Evolutionary conservation across 2,113 vertebrate species (phyloP).

Genomic region (Caloenas nicobarica): DNA sequence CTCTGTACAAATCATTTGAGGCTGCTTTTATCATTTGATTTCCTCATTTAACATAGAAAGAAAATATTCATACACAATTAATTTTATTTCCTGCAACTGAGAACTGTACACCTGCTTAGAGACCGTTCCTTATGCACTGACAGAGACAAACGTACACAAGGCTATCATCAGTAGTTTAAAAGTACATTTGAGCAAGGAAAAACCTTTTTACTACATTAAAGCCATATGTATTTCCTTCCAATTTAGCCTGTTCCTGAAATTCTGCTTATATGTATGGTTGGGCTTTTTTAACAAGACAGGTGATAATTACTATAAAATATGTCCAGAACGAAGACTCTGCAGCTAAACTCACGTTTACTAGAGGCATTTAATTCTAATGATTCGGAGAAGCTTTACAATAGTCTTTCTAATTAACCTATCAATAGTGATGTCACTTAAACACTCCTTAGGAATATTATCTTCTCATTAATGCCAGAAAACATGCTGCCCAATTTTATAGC

Average conservation of each 20-base stretch:
- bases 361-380: slow-evolving; percentile 58
- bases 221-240: neutral
- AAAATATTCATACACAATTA: slow-evolving; percentile 28
- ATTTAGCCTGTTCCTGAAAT: neutral
- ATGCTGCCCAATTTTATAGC: slow-evolving; percentile 76
- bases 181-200: neutral
- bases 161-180: neutral
- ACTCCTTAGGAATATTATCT: slow-evolving; percentile 74
- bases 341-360: neutral
- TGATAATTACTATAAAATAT: slow-evolving; percentile 40
- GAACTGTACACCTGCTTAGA: slow-evolving; percentile 13
- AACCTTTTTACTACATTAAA: neutral
- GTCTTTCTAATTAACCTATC: slow-evolving; percentile 87
- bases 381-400: slow-evolving; percentile 73
- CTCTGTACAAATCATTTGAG: slow-evolving; percentile 32
- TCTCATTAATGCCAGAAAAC: slow-evolving; percentile 79
- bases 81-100: neutral
- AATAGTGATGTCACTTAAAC: slow-evolving; percentile 79
- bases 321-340: slow-evolving; percentile 23
- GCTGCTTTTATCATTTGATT: slow-evolving; percentile 47
- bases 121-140: fast-evolving
- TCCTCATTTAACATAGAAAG: slow-evolving; percentile 15
- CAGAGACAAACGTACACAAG: neutral
- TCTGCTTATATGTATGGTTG: neutral
- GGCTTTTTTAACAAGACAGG: neutral